A percentile compares a stretch with the other conserved stretches of the same genome.
phyloP scores from a whole-genome alignment of 2,888 invertebrate genomes.

The Campoplex capitator region DNA sequence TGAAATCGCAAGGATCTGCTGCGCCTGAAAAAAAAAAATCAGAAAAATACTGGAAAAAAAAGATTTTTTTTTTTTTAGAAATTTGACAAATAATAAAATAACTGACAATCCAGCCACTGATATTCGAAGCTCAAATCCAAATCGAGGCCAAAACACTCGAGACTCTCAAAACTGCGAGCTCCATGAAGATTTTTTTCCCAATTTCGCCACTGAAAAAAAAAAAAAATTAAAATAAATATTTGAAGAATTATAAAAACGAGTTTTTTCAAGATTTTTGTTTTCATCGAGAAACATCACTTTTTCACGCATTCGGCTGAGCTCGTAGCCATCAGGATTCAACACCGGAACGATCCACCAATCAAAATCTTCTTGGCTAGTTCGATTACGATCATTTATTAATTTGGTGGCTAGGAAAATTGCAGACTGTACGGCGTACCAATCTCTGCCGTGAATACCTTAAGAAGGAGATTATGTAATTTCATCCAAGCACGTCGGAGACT shows the following conservation, averaged over 20 bases:
- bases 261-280: not conserved
- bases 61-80: not conserved
- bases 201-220: constrained; percentile 50
- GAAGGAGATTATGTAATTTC: constrained; percentile 44
- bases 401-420: constrained; percentile 60
- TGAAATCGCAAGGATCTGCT: constrained; percentile 40
- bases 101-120: constrained; percentile 60
- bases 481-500: not conserved
- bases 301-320: constrained; percentile 22
- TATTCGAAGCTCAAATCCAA: constrained; percentile 61
- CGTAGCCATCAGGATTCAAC: constrained; percentile 62
- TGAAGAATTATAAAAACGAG: not conserved
- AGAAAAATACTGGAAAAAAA: not conserved
- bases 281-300: constrained; percentile 22
- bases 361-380: constrained; percentile 30
- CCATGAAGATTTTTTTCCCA: constrained; percentile 56
- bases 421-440: constrained; percentile 65
- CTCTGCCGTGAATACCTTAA: constrained; percentile 65
- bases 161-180: not conserved
- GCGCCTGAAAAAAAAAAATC: constrained; percentile 32
- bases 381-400: constrained; percentile 59
- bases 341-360: constrained; percentile 66
- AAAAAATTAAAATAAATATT: not conserved
- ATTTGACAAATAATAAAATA: not conserved
- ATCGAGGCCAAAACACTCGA: constrained; percentile 56